Evolutionary conservation across 2,888 invertebrate genomes (phyloP).

Genomic region (Drosophila peninsularis): DNA sequence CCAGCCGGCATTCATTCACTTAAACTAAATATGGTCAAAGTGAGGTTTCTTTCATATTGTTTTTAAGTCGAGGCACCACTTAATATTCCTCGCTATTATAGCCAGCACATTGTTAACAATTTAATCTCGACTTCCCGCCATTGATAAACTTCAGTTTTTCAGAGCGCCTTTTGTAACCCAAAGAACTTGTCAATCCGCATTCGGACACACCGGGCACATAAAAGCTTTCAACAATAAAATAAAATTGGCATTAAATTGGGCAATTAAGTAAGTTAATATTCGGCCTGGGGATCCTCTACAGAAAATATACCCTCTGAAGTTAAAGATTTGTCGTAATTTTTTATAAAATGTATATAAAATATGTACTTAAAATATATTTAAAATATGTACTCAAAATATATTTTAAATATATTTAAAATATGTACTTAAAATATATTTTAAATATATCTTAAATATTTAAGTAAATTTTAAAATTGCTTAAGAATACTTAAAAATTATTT

Average conservation of each 20-base stretch:
- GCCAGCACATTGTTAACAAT: conserved; percentile 6
- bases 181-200: conserved; percentile 12
- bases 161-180: background rate
- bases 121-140: background rate
- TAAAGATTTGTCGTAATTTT: no score
- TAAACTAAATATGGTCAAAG: background rate
- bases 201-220: conserved; percentile 4
- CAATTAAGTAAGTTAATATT: conserved; percentile 7
- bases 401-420: no score
- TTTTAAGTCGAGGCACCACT: background rate
- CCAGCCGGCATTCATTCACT: conserved; percentile 8
- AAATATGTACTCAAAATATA: no score
- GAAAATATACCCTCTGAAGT: no score
- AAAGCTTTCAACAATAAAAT: conserved; percentile 29
- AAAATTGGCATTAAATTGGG: conserved; percentile 1
- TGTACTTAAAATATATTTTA: no score
- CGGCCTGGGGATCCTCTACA: background rate
- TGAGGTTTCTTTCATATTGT: background rate
- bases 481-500: no score
- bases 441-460: no score
- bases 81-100: conserved; percentile 6
- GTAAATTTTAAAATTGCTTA: no score
- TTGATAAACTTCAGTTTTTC: conserved; percentile 13
- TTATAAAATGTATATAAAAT: no score
- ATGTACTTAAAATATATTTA: no score